phyloP scores from a whole-genome alignment of 1,140 invertebrate species.

The Drosophila tristis region DNA sequence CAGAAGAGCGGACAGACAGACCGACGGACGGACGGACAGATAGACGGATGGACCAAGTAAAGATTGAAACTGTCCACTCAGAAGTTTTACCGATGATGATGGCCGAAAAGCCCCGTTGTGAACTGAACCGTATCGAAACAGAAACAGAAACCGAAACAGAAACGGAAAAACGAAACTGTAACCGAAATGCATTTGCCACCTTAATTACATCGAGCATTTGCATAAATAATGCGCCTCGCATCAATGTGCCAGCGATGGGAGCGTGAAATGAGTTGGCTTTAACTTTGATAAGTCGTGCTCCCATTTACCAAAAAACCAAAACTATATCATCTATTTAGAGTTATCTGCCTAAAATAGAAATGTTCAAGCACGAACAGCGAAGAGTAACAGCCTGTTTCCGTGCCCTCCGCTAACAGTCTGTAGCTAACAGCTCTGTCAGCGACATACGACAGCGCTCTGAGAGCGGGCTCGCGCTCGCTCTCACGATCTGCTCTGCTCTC shows the following conservation, averaged over 20 bases:
- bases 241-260: conserved; percentile 9
- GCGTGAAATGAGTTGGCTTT: background rate
- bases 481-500: too few species aligned
- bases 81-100: conserved; percentile 9
- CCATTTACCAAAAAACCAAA: too few species aligned
- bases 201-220: conserved; percentile 51
- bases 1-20: background rate
- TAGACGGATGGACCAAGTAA: conserved; percentile 20
- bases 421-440: too few species aligned
- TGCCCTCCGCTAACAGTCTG: too few species aligned
- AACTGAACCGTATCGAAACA: background rate
- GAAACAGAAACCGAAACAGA: background rate
- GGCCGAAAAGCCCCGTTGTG: conserved; percentile 1
- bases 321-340: too few species aligned
- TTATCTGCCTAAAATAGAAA: too few species aligned
- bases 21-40: background rate
- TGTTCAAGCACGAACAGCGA: too few species aligned
- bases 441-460: too few species aligned
- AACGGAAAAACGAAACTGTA: conserved; percentile 16
- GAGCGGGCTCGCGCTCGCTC: too few species aligned
- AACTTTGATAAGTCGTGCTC: too few species aligned
- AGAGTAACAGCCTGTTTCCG: too few species aligned
- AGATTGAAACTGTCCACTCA: conserved; percentile 47
- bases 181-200: conserved; percentile 50
- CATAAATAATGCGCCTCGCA: conserved; percentile 45